Evolutionary conservation across 1,140 invertebrate species (phyloP).

Genomic region (Oscheius sp.): DNA sequence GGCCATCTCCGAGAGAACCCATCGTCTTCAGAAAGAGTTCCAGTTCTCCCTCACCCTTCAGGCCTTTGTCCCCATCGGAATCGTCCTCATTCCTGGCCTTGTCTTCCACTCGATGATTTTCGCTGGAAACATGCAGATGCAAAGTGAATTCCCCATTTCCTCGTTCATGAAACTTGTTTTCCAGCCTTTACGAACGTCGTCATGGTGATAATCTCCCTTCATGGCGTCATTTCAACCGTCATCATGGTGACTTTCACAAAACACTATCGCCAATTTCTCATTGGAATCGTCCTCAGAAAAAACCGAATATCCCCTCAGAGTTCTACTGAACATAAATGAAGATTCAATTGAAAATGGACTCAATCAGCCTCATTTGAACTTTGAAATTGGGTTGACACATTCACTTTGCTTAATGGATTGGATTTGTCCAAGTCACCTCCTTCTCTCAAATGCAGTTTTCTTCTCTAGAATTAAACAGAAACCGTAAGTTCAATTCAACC

Average conservation of each 20-base stretch:
- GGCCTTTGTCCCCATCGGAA: not conserved
- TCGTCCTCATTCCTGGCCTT: slow-evolving; percentile 3
- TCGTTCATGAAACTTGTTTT: not conserved
- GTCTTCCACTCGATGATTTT: not conserved
- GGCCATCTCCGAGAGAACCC: not conserved
- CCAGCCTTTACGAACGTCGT: not conserved
- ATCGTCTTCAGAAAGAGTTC: slow-evolving; percentile 2
- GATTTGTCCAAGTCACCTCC: too few species aligned
- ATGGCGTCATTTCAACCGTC: not conserved
- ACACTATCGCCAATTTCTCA: too few species aligned
- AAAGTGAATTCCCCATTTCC: not conserved
- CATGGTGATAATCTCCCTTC: not conserved
- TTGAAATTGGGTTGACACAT: too few species aligned
- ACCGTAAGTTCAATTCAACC: too few species aligned
- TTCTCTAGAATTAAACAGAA: too few species aligned
- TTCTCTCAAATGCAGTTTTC: too few species aligned
- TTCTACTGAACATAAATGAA: too few species aligned
- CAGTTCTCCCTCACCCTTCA: not conserved
- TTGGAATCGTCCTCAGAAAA: too few species aligned
- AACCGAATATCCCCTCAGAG: too few species aligned
- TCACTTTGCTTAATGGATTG: too few species aligned
- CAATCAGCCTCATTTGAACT: too few species aligned
- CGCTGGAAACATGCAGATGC: not conserved
- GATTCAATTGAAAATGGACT: too few species aligned
- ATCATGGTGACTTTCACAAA: not conserved